Conservation (phyloP, 2,797 vertebrate species). For the Enteromius mattozi region DNA sequence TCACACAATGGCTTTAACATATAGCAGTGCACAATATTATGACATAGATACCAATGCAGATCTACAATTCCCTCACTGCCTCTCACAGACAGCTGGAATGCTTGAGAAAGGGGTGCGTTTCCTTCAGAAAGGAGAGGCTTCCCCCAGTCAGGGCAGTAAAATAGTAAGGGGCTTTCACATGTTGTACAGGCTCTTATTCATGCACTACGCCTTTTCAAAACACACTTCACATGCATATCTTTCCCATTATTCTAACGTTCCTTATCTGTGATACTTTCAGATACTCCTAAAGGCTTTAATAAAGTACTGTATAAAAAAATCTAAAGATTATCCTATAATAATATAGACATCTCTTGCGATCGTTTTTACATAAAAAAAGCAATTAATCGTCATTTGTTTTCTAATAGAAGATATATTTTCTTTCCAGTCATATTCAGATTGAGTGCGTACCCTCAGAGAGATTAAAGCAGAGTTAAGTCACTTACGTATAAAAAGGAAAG, state of each 20-base stretch:
- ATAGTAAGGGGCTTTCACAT: slow-evolving; percentile 42
- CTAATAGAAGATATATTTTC: slow-evolving; percentile 4
- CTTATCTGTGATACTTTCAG: slow-evolving; percentile 27
- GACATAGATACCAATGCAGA: slow-evolving; percentile 32
- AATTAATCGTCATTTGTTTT: background rate
- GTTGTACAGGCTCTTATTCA: slow-evolving; percentile 64
- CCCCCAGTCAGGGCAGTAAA: slow-evolving; percentile 42
- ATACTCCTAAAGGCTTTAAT: slow-evolving; percentile 10
- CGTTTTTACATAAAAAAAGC: background rate
- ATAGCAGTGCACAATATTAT: slow-evolving; percentile 16
- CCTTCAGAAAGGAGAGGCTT: slow-evolving; percentile 59
- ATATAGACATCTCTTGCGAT: background rate
- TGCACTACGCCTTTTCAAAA: slow-evolving; percentile 56
- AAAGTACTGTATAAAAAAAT: background rate
- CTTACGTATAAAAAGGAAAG: background rate
- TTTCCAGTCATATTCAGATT: slow-evolving; percentile 5
- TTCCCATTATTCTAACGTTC: slow-evolving; percentile 27
- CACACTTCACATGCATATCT: slow-evolving; percentile 35
- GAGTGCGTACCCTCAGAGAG: slow-evolving; percentile 1
- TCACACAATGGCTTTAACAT: slow-evolving; percentile 51
- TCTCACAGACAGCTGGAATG: slow-evolving; percentile 63
- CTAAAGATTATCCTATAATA: background rate
- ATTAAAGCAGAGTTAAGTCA: background rate
- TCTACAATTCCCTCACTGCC: slow-evolving; percentile 43
- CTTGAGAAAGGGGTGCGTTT: slow-evolving; percentile 63